Base-by-base conservation (phyloP, 2,888 invertebrate species). In the Synergus umbraculus region DNA sequence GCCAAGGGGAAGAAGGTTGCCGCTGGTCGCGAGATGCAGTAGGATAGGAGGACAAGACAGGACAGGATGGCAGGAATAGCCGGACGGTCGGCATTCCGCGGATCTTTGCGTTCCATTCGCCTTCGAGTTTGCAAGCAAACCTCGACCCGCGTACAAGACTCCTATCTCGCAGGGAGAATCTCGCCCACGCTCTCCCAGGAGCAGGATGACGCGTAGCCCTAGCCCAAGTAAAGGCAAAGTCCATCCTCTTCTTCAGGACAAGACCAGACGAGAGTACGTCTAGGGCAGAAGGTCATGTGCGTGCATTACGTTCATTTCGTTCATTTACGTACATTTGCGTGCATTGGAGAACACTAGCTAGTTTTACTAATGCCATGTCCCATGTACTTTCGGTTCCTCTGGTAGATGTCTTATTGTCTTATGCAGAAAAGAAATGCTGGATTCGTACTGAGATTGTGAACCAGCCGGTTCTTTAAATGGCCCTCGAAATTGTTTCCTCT, bases 31-130 rank as follows among this genome's bases (percentile, higher is more conserved):
- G 64, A 88, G 85, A 88, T 87, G 83, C 82, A 78, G 80, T 79
- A 85, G 83, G 84, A 87, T 86, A 84, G 83, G 84, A 84, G 86
- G 86, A 87, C 86, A 88, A 85, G 85, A 81, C 81, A 73, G 82
- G 83, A 83, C 85, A 85, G 83, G 83, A 85, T 86, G 78, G 73
- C 79, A 86, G 81, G 77, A 85, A 83, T 80, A 85, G 87, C 86
- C 86, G 87, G 87, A 88, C 85, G 82, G 85, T 86, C 89, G 85
- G 86, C 88, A 89, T 89, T 88, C 88, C 88, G 87, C 85, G 87
- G 86, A 85, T 87, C 87, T 84, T 84, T 85, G 85, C 88, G 87
- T 88, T 88, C 87, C 87, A 84, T 84, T 86, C 85, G 86, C 84
- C 82, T 81, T 81, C 82, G 84, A 79, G 73, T 18, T 73, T 84